Evolutionary conservation across 2,113 vertebrate genomes (phyloP), one percentile per base, ranked within the genome.

Genomic region (Tricholaema leucomelas): DNA sequence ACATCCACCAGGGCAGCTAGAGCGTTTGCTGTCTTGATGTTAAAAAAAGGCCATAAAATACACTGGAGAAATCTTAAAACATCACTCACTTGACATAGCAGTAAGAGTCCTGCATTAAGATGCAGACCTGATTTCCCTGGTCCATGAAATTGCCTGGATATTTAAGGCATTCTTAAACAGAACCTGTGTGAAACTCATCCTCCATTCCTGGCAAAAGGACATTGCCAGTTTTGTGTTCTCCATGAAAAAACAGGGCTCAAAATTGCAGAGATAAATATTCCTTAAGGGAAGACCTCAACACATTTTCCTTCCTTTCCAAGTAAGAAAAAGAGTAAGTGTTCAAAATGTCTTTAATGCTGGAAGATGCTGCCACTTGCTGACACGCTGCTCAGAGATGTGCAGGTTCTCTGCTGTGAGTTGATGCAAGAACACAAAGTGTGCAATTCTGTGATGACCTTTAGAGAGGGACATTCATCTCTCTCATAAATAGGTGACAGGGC

Each of bases 121-220:
- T 91, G 83, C 88, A 88, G 92, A 84, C 50, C 66, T 85, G 96
- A 93, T 92, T 92, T 93, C 59, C 75, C 72, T 91, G 91, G 92
- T 95, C 95, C 95, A 96, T 92, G 91, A 94, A 95, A 92, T 95
- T 93, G 76, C 79, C 61, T 92, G 75, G 79, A 91, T 93, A 94
- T 87, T 96, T 93, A 89, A 95, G 60, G 65, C 58, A 56, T 82
- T 92, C 56, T 85, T 69, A 91, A 70, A 82, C 12, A 87, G 56
- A 87, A 91, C 20, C 4, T 44, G 63, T 75, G 40, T 2, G 33
- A 86, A 90, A 58, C 44, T 65, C 66, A n/a, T n/a, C n/a, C n/a
- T n/a, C n/a, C n/a, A n/a, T n/a, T n/a, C n/a, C n/a, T n/a, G n/a
- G n/a, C n/a, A n/a, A n/a, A n/a, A n/a, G n/a, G n/a, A n/a, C n/a